Evolutionary conservation across 2,888 invertebrate species (phyloP).

Genomic region (Gymnosoma rotundatum): DNA sequence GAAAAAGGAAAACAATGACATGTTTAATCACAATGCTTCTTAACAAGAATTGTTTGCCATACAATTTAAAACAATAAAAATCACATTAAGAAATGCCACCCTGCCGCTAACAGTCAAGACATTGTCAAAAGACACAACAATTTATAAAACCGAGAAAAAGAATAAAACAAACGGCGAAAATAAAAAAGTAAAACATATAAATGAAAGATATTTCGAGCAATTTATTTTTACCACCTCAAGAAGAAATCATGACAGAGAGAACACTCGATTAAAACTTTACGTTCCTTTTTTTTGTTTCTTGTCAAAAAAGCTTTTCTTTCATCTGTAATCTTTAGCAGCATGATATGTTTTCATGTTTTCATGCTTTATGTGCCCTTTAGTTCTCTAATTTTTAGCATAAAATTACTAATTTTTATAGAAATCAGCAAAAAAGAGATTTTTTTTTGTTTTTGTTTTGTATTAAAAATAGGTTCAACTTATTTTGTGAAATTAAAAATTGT

Average conservation of each 20-base stretch:
- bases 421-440: too few species aligned
- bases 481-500: too few species aligned
- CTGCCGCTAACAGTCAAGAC: neutral
- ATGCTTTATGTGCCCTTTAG: neutral
- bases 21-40: constrained; percentile 38
- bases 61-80: constrained; percentile 45
- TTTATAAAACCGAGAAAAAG: neutral
- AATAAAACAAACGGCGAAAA: neutral
- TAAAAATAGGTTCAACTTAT: too few species aligned
- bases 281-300: neutral
- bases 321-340: neutral
- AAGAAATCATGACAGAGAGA: neutral
- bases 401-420: too few species aligned
- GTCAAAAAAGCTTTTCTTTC: neutral
- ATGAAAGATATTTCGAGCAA: neutral
- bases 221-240: neutral
- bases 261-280: too few species aligned
- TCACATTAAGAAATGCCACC: neutral
- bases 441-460: too few species aligned
- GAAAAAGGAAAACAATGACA: constrained; percentile 29
- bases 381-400: neutral
- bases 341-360: neutral
- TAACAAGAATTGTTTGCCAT: constrained; percentile 50
- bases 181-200: neutral
- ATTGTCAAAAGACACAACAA: neutral